Evolutionary conservation across 1,140 invertebrate genomes (phyloP).

Genomic region (Hypothenemus hampei): DNA sequence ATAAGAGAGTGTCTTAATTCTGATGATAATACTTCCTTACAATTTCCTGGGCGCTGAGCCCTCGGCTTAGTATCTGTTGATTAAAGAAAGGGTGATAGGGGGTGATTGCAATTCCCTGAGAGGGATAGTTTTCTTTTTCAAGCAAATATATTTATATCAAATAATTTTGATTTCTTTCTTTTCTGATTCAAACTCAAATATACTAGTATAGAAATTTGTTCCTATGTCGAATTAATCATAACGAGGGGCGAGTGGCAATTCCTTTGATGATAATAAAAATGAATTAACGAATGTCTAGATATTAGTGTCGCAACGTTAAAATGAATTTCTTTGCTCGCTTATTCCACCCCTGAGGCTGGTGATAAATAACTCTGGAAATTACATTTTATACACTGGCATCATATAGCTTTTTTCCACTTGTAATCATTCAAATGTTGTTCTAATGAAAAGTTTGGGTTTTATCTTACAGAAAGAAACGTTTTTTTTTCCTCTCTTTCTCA

Average conservation of each 20-base stretch:
- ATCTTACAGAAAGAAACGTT: no score
- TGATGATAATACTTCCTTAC: conserved; percentile 36
- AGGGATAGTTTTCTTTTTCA: conserved; percentile 5
- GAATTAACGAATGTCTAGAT: conserved; percentile 39
- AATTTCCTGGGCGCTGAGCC: conserved; percentile 31
- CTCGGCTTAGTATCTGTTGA: conserved; percentile 23
- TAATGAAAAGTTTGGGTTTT: no score
- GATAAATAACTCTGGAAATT: conserved; percentile 24
- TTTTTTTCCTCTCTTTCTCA: no score
- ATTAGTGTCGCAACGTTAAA: conserved; percentile 37
- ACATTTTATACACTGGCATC: conserved; percentile 15
- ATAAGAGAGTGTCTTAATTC: conserved; percentile 33
- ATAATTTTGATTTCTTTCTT: no score
- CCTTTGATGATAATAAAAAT: conserved; percentile 42
- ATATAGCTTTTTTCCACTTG: no score
- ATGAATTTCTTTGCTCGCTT: conserved; percentile 36
- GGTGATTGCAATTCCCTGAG: conserved; percentile 9
- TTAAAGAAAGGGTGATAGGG: conserved; percentile 26
- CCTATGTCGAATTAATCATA: conserved; percentile 17
- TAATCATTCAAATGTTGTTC: no score
- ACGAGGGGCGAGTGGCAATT: conserved; percentile 29
- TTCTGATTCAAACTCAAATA: no score
- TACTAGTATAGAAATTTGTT: no score
- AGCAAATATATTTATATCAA: no score
- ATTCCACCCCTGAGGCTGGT: conserved; percentile 30